A percentile compares a stretch with the other conserved stretches of the same genome.
Conservation (phyloP, 2,797 vertebrate genomes). For the Periophthalmus magnuspinnatus region DNA sequence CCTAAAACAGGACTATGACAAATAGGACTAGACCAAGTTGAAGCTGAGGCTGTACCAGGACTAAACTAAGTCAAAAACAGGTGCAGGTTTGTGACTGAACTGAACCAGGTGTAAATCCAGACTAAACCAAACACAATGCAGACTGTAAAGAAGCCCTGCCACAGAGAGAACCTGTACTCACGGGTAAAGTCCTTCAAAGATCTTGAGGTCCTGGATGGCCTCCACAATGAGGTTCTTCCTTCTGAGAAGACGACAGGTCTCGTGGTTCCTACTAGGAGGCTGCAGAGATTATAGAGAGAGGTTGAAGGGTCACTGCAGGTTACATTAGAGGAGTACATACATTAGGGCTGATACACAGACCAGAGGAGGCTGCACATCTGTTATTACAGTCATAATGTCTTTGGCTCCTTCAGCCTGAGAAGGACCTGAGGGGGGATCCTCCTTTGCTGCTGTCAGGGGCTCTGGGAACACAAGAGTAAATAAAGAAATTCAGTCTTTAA, state of each 20-base stretch:
- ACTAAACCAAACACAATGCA: not conserved
- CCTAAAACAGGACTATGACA: no score
- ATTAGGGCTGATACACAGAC: not conserved
- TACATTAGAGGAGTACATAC: not conserved
- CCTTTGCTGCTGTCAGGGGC: not conserved
- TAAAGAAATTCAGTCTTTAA: no score
- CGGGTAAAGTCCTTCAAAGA: constrained; percentile 91
- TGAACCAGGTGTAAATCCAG: not conserved
- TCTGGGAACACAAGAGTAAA: not conserved
- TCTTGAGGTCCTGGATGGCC: constrained; percentile 82
- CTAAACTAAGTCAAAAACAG: not conserved
- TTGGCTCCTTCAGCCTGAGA: not conserved
- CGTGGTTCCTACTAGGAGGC: constrained; percentile 6
- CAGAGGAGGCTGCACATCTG: constrained; percentile 62
- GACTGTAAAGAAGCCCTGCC: not conserved
- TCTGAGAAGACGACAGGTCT: constrained; percentile 86
- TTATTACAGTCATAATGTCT: not conserved
- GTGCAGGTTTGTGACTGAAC: not conserved
- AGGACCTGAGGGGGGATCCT: not conserved
- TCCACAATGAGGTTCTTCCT: constrained; percentile 96
- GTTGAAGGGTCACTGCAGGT: not conserved
- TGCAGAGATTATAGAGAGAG: constrained; percentile 18
- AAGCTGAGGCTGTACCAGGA: no score
- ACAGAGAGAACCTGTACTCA: constrained; percentile 67
- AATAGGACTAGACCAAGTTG: no score